Evolutionary conservation across 2,113 vertebrate genomes (phyloP).

Genomic region (Oxygymnocypris stewartii): DNA sequence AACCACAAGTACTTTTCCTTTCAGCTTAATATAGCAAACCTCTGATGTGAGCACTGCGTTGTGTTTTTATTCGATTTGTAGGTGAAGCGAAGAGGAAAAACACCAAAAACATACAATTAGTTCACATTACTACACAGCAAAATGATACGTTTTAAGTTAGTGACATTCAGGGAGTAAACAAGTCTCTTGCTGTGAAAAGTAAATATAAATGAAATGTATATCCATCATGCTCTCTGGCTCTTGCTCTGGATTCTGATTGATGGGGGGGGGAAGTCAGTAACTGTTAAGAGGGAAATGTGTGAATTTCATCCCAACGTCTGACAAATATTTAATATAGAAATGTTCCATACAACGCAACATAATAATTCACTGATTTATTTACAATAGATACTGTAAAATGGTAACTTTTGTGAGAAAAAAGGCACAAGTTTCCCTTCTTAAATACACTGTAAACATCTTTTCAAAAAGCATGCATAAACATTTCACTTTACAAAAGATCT

Average conservation of each 20-base stretch:
- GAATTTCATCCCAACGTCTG: background rate
- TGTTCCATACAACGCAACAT: slow-evolving; percentile 83
- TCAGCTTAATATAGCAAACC: background rate
- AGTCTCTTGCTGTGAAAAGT: slow-evolving; percentile 57
- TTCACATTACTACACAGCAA: slow-evolving; percentile 62
- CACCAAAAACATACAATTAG: slow-evolving; percentile 40
- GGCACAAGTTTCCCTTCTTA: slow-evolving; percentile 99
- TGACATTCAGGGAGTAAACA: slow-evolving; percentile 76
- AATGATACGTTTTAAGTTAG: slow-evolving; percentile 58
- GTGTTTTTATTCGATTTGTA: background rate
- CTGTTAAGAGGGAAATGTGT: slow-evolving; percentile 7
- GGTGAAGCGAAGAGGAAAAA: slow-evolving; percentile 52
- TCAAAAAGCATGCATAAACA: slow-evolving; percentile 99
- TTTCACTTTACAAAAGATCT: slow-evolving; percentile 98
- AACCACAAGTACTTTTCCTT: slow-evolving; percentile 18
- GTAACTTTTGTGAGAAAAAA: slow-evolving; percentile 94
- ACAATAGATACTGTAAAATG: slow-evolving; percentile 96
- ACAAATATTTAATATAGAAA: slow-evolving; percentile 81
- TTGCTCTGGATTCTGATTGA: slow-evolving; percentile 4
- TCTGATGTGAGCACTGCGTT: background rate
- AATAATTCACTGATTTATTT: slow-evolving; percentile 89
- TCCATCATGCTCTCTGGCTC: slow-evolving; percentile 50
- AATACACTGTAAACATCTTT: slow-evolving; percentile 99
- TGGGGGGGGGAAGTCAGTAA: background rate
- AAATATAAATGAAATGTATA: slow-evolving; percentile 72